phyloP scores from a whole-genome alignment of 2,113 vertebrate species.

The Astatoreochromis straeleni region DNA sequence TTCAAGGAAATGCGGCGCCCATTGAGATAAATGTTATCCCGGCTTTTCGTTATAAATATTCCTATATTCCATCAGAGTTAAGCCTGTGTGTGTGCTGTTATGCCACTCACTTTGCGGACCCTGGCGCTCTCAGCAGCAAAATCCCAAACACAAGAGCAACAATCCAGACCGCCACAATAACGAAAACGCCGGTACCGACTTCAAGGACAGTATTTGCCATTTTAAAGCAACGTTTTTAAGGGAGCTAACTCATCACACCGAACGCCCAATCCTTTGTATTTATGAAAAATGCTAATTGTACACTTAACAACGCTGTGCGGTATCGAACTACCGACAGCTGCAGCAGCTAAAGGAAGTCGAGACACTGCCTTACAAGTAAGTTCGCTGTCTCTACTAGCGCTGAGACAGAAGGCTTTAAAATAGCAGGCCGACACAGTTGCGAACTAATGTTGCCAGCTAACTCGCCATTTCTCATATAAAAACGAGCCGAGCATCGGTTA shows the following conservation, averaged over 20 bases:
- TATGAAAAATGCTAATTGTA: not conserved
- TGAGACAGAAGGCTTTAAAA: not conserved
- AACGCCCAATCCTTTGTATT: fast-evolving
- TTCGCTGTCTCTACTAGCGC: not conserved
- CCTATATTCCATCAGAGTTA: no score
- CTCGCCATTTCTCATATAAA: not conserved
- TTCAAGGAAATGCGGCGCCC: not conserved
- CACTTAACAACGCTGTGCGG: not conserved
- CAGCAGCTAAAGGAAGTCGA: not conserved
- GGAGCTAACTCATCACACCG: not conserved
- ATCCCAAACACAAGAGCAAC: constrained; percentile 65
- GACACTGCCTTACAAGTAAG: no score
- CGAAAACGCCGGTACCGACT: constrained; percentile 78
- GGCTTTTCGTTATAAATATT: not conserved
- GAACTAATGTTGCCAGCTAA: not conserved
- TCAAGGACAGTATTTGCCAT: constrained; percentile 72
- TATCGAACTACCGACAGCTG: not conserved
- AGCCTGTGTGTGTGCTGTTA: not conserved
- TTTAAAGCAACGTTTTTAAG: not conserved
- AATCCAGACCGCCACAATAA: constrained; percentile 77
- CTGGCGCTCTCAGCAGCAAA: constrained; percentile 50
- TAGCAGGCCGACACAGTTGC: not conserved
- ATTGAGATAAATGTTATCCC: not conserved
- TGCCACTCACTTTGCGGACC: constrained; percentile 75
- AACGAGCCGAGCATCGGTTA: not conserved